Evolutionary conservation across 2,888 invertebrate genomes (phyloP).

Genomic region (Nephrocerus scutellatus): DNA sequence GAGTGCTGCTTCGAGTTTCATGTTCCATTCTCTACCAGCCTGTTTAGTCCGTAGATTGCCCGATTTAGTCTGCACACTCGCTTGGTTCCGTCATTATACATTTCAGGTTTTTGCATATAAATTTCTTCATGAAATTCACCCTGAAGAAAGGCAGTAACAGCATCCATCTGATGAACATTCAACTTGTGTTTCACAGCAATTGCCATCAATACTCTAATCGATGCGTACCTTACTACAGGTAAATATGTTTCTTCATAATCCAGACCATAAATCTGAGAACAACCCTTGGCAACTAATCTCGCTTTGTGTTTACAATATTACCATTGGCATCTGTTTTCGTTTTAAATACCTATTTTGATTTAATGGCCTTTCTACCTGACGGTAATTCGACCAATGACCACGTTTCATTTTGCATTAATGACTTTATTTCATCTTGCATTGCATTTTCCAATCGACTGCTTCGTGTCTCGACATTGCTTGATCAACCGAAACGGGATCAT

Average conservation of each 20-base stretch:
- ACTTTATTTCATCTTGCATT: constrained; percentile 23
- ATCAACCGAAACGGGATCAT: too few species aligned
- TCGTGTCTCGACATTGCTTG: too few species aligned
- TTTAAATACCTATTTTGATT: constrained; percentile 28
- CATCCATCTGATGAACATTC: constrained; percentile 9
- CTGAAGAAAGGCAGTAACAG: too few species aligned
- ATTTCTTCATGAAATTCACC: too few species aligned
- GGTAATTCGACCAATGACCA: constrained; percentile 24
- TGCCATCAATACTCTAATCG: too few species aligned
- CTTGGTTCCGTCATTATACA: constrained; percentile 3
- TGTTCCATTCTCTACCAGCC: too few species aligned
- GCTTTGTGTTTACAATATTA: constrained; percentile 17
- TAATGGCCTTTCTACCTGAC: constrained; percentile 19
- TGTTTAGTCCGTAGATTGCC: constrained; percentile 16
- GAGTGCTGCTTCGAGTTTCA: too few species aligned
- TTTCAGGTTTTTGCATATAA: constrained; percentile 10
- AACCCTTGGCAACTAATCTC: constrained; percentile 27
- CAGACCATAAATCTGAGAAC: constrained; percentile 17
- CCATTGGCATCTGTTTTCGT: constrained; percentile 22
- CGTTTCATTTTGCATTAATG: constrained; percentile 21
- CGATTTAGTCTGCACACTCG: constrained; percentile 7
- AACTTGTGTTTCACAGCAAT: too few species aligned
- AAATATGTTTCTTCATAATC: too few species aligned
- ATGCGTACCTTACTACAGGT: too few species aligned
- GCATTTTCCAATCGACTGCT: too few species aligned